Percentiles rank a stretch among this genome's conserved stretches.
These are phyloP conservation scores for Psilanteris sp. DNA, from an alignment of 1,140 invertebrate species.

Conservation along the genomic window DNA sequence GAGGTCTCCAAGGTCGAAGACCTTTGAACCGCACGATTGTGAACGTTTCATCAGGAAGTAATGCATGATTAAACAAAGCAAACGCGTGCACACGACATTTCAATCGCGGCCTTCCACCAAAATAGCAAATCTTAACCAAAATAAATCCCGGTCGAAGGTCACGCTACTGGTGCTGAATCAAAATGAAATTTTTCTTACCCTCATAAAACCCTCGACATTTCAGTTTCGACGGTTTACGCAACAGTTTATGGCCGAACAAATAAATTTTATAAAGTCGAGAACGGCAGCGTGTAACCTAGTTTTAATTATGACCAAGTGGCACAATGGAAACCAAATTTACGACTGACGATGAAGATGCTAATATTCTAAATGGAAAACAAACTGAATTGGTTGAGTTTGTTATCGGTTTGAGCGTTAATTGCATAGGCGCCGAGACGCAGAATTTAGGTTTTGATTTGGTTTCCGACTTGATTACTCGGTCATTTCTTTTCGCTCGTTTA, in stretches of 20 bases:
- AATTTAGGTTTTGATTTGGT: constrained; percentile 5
- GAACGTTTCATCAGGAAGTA: constrained; percentile 24
- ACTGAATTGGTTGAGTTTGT: constrained; percentile 6
- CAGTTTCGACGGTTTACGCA: constrained; percentile 16
- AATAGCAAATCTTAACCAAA: not conserved
- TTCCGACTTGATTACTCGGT: constrained; percentile 5
- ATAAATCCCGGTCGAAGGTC: constrained; percentile 10
- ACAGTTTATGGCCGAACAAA: constrained; percentile 14
- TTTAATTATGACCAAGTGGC: constrained; percentile 17
- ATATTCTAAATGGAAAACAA: constrained; percentile 17
- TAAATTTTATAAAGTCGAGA: constrained; percentile 1
- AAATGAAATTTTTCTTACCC: not conserved
- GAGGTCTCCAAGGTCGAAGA: constrained; percentile 57
- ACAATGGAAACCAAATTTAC: not conserved
- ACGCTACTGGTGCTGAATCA: not conserved
- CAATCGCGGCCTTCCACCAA: constrained; percentile 14
- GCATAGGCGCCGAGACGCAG: not conserved
- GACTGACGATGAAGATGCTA: not conserved
- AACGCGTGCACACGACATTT: constrained; percentile 22
- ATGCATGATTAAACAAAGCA: constrained; percentile 44
- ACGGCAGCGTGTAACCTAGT: constrained; percentile 28
- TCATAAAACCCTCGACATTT: no score
- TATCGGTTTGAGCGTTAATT: constrained; percentile 17
- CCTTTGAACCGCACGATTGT: constrained; percentile 38
- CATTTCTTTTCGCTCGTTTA: constrained; percentile 3